These are phyloP conservation scores for Drosophila falleni DNA, from an alignment of 2,888 invertebrate genomes.

Conservation along the genomic window DNA sequence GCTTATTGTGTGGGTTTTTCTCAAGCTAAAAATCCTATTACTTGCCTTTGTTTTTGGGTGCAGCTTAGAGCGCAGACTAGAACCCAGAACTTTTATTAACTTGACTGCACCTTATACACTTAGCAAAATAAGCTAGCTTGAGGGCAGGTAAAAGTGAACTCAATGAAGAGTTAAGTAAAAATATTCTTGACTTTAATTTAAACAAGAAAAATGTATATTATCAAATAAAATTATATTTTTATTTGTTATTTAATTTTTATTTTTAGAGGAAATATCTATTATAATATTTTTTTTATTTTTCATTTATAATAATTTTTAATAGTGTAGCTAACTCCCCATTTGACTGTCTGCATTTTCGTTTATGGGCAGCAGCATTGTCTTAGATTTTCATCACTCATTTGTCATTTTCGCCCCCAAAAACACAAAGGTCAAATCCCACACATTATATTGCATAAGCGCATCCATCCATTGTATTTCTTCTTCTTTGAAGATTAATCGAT, in stretches of 20 bases:
- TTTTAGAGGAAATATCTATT: neutral
- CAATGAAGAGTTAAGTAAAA: neutral
- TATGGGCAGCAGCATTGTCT: slow-evolving; percentile 42
- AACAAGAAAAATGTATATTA: too few relatives aligned
- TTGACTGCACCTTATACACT: slow-evolving; percentile 55
- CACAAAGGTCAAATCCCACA: slow-evolving; percentile 75
- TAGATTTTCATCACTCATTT: slow-evolving; percentile 75
- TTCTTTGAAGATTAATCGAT: slow-evolving; percentile 58
- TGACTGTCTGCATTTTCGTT: slow-evolving; percentile 53
- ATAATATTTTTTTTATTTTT: neutral
- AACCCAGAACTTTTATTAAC: slow-evolving; percentile 41
- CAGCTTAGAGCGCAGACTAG: slow-evolving; percentile 37
- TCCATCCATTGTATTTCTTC: slow-evolving; percentile 37
- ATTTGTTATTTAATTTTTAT: neutral
- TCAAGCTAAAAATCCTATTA: slow-evolving; percentile 1
- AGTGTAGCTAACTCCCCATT: slow-evolving; percentile 27
- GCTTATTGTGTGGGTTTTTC: slow-evolving; percentile 19
- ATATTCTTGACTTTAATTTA: neutral
- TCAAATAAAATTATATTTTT: too few relatives aligned
- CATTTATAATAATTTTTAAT: neutral
- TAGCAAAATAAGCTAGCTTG: slow-evolving; percentile 10
- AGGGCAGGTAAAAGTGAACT: neutral
- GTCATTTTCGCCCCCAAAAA: slow-evolving; percentile 51
- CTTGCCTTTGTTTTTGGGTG: slow-evolving; percentile 36
- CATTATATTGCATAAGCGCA: slow-evolving; percentile 72